A percentile compares a stretch with the other conserved stretches of the same genome.
These are phyloP conservation scores for Acanthococcus lagerstroemiae DNA, from an alignment of 2,888 invertebrate species.

Conservation along the genomic window DNA sequence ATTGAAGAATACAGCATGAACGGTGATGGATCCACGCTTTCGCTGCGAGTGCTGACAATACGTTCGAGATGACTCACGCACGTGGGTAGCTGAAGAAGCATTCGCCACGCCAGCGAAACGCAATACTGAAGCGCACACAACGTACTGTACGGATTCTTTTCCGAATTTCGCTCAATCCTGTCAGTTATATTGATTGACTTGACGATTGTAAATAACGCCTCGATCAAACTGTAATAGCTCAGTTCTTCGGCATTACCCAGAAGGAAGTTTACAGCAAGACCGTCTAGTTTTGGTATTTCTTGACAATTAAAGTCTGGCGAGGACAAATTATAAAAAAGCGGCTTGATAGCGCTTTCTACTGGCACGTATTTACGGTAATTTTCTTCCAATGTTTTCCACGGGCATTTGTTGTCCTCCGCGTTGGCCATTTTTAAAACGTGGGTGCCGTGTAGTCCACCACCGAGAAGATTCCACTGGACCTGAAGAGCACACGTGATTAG, in stretches of 20 bases:
- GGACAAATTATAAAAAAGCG: constrained; percentile 83
- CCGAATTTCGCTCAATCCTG: neutral
- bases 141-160: constrained; percentile 41
- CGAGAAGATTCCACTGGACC: constrained; percentile 58
- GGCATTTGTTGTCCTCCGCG: constrained; percentile 13
- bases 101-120: constrained; percentile 68
- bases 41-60: neutral
- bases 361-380: constrained; percentile 52
- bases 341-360: constrained; percentile 56
- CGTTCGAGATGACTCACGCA: constrained; percentile 15
- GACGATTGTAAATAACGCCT: constrained; percentile 72
- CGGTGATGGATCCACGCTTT: constrained; percentile 49
- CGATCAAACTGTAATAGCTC: constrained; percentile 75
- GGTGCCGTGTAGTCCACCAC: constrained; percentile 48
- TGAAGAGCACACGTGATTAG: constrained; percentile 38
- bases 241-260: constrained; percentile 84
- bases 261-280: constrained; percentile 69
- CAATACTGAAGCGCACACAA: constrained; percentile 83
- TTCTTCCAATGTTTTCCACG: constrained; percentile 65
- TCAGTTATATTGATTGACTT: constrained; percentile 56
- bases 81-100: constrained; percentile 17
- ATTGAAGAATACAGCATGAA: constrained; percentile 70
- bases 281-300: constrained; percentile 76
- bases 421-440: constrained; percentile 47
- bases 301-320: constrained; percentile 60